Base-by-base conservation (phyloP, 2,888 invertebrate genomes). In the Dugesia japonica region DNA sequence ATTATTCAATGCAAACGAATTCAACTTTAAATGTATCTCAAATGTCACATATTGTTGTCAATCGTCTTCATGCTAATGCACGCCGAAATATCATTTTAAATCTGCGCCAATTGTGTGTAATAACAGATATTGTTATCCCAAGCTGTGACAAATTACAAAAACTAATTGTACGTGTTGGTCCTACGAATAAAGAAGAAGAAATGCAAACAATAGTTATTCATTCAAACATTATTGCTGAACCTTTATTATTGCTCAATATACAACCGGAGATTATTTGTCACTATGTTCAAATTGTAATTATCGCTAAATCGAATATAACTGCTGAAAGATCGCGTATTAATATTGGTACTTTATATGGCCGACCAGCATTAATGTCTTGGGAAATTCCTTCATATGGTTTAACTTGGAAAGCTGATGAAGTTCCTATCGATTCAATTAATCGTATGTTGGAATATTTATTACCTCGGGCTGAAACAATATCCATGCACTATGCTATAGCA, bases 311-410 rank as follows among this genome's bases (percentile, higher is more conserved):
- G 82, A 92, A 92, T 72, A 90, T 91, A 27, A 90, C 92, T 9
- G 23, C 33, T 0, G 90, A 91, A 76, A 89, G 91, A 80, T 92
- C 92, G 81, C 89, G 91, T 85, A 92, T 94, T 79, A 92, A 93
- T 0, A 86, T 93, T 42, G 94, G 93, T n/a, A 90, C 90, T 85
- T 94, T 93, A 85, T 94, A 91, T 83, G 94, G 94, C 0, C 92
- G 93, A 84, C 88, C 56, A 89, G 91, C 0, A 88, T 82, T 84
- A 75, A 86, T 92, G 15, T 88, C 89, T 23, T 89, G 89, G 85
- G 84, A 85, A 79, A 28, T 0, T 86, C 86, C 0, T 79, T 86
- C 31, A 17, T 78, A 72, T 88, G 80, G 86, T 87, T 28, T 89
- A 89, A 81, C 86, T 90, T 38, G 87, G 4, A 56, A n/a, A 56